phyloP scores from a whole-genome alignment of 1,140 invertebrate species.

The Eurosta solidaginis region DNA sequence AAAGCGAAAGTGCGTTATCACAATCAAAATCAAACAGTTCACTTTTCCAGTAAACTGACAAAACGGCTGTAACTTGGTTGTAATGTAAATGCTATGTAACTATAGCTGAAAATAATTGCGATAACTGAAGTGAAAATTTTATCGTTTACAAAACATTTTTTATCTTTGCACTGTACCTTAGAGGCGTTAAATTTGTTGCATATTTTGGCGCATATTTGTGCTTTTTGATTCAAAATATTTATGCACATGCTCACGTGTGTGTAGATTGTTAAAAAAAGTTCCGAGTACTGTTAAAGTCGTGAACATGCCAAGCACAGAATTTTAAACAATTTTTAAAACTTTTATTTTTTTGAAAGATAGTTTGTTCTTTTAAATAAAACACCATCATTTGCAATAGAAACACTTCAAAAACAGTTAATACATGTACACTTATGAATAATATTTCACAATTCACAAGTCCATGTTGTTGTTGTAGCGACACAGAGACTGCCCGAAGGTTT shows the following conservation, averaged over 20 bases:
- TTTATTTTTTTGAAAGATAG: too few species aligned
- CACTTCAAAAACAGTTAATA: too few species aligned
- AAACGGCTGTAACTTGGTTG: neutral
- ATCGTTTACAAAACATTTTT: neutral
- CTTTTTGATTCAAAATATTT: neutral
- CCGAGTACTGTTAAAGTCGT: too few species aligned
- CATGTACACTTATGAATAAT: too few species aligned
- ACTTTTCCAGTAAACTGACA: neutral
- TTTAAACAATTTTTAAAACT: too few species aligned
- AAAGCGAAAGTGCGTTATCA: constrained; percentile 26
- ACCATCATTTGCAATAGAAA: too few species aligned
- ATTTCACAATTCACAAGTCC: too few species aligned
- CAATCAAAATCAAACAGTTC: neutral
- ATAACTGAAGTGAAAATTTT: constrained; percentile 13
- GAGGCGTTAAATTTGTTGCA: neutral
- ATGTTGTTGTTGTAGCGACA: too few species aligned
- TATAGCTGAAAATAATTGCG: neutral
- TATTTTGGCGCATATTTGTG: neutral
- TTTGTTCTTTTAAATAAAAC: too few species aligned
- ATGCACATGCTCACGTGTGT: neutral
- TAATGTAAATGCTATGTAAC: neutral
- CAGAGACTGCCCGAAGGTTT: too few species aligned
- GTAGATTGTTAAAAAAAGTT: too few species aligned
- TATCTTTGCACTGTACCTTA: neutral
- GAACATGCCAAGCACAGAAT: too few species aligned